A percentile compares a stretch with the other conserved stretches of the same genome.
phyloP scores from a whole-genome alignment of 2,797 vertebrate species.

The Pygocentrus nattereri region DNA sequence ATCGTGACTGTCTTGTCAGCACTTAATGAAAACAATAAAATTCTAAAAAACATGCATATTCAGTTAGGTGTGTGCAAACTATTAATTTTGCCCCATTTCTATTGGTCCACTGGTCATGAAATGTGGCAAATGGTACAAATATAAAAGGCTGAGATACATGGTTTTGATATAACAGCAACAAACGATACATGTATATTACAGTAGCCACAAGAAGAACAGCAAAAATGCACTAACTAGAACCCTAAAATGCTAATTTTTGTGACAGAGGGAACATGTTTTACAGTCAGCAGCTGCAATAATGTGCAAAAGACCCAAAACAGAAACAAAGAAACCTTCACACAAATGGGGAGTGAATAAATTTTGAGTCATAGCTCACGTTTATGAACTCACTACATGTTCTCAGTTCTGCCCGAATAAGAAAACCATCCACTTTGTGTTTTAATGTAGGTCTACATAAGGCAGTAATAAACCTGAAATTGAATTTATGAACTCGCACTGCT shows the following conservation, averaged over 20 bases:
- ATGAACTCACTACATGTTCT: conserved; percentile 18
- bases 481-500: conserved; percentile 79
- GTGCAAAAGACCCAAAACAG: not conserved
- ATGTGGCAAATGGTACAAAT: no score
- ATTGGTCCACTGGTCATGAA: no score
- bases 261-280: not conserved
- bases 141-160: no score
- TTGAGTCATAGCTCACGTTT: conserved; percentile 43
- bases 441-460: conserved; percentile 53
- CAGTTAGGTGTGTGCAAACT: no score
- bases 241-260: conserved; percentile 1
- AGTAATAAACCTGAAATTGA: conserved; percentile 82
- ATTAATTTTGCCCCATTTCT: no score
- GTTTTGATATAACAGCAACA: not conserved
- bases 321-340: conserved; percentile 22
- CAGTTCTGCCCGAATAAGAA: conserved; percentile 39
- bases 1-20: no score
- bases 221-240: not conserved
- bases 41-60: no score
- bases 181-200: not conserved
- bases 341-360: conserved; percentile 31
- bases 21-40: no score
- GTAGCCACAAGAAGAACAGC: conserved; percentile 5
- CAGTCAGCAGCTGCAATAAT: not conserved
- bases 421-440: conserved; percentile 38